Evolutionary conservation across 2,797 vertebrate species (phyloP).

Genomic region (Valencia hispanica): DNA sequence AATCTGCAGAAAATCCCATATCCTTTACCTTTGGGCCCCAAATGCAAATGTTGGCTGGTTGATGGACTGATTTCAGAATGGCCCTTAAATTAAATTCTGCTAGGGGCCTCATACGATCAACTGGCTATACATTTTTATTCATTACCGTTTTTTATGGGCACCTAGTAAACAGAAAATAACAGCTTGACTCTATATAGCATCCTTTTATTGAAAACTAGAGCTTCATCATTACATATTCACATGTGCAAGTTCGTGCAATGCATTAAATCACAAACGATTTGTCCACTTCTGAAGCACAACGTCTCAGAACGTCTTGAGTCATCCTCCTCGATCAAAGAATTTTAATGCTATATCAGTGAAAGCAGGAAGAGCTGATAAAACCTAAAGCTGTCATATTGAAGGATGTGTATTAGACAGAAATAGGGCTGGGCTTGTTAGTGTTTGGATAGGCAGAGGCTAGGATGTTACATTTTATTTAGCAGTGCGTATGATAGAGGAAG

Average conservation of each 20-base stretch:
- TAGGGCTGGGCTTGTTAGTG: constrained; percentile 7
- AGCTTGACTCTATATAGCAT: constrained; percentile 17
- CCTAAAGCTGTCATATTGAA: constrained; percentile 8
- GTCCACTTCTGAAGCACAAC: constrained; percentile 21
- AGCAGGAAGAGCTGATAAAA: neutral
- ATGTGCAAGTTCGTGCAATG: constrained; percentile 26
- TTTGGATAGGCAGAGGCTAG: constrained; percentile 12
- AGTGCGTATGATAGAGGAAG: constrained; percentile 52
- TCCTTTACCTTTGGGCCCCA: neutral
- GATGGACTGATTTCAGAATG: neutral
- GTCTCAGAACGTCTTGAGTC: constrained; percentile 8
- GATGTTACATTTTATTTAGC: constrained; percentile 35
- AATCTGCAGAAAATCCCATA: neutral
- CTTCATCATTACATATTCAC: constrained; percentile 24
- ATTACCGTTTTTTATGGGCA: neutral
- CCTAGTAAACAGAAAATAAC: constrained; percentile 10
- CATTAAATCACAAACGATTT: constrained; percentile 15
- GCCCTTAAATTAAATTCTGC: neutral
- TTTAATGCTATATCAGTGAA: neutral
- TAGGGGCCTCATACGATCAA: neutral
- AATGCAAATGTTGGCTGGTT: neutral
- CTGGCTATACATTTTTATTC: neutral
- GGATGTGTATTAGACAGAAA: constrained; percentile 15
- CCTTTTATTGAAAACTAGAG: constrained; percentile 63
- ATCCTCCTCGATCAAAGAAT: constrained; percentile 21